Base-by-base conservation (phyloP, 2,113 vertebrate species). In the Actinemys pallida region DNA sequence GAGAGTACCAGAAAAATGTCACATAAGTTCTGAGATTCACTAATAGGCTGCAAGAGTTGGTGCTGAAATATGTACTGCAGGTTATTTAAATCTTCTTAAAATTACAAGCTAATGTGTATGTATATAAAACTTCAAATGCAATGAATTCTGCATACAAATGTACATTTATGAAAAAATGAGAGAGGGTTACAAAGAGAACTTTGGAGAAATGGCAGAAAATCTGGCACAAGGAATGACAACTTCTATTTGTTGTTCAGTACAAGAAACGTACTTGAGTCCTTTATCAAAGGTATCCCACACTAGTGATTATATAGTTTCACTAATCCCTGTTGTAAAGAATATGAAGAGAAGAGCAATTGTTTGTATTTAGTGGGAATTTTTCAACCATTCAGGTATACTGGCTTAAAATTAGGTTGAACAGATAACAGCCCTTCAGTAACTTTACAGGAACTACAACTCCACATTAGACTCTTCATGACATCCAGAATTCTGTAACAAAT, bases 281-380 rank as follows among this genome's bases (percentile, higher is more conserved):
- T 65, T 65, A 31, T 16, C 59, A 35, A 59, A 59, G 57, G 42
- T 54, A 10, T 20, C 0, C 39, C n/a, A 8, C 1, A 5, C 0
- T 12, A 69, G 25, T 69, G n/a, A 29, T 75, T 13, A 4, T 0
- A 1, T 76, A 2, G 14, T 80, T 16, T 24, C 2, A 0, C 84
- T 56, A 89, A 54, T 17, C 42, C 12, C 22, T 27, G 3, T 50
- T 1, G 14, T n/a, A 10, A 14, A 8, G 0, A 31, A 11, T 62
- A 65, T 65, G 14, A 62, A 49, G 76, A 78, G 53, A 56, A 62
- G 3, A 89, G 25, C 53, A 84, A 10, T 10, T 65, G 22, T 27
- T 85, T 24, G 17, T 8, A 3, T 52, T 83, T 19, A 81, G 17
- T 49, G 35, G 9, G 53, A 11, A 3, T 10, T 17, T 45, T 80